Conservation (phyloP, 1,140 invertebrate species). For the Leguminivora glycinivorella region DNA sequence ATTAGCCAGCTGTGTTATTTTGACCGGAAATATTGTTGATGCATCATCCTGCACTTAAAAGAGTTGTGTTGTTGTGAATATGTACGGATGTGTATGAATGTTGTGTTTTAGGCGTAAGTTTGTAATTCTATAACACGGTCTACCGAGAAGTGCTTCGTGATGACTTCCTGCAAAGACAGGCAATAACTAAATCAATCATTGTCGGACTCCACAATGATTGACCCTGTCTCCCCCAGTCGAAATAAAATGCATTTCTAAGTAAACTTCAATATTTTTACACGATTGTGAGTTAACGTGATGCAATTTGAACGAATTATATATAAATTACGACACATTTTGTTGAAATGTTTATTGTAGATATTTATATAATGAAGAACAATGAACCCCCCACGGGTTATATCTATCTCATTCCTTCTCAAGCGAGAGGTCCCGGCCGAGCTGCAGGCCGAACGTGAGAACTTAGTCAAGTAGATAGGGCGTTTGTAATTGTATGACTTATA, state of each 20-base stretch:
- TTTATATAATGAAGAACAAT: background rate
- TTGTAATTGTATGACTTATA: background rate
- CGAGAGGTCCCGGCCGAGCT: background rate
- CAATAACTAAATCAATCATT: no score
- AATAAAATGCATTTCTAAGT: background rate
- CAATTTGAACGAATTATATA: background rate
- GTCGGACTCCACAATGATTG: no score
- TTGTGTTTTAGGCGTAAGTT: background rate
- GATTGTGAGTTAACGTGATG: background rate
- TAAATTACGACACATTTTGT: conserved; percentile 15
- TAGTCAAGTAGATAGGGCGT: conserved; percentile 1
- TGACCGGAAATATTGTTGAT: background rate
- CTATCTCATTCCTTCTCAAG: background rate
- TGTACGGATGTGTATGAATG: background rate
- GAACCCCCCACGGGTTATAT: background rate
- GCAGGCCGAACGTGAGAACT: background rate
- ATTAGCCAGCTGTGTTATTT: background rate
- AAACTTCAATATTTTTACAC: background rate
- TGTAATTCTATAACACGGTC: background rate
- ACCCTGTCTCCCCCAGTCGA: background rate
- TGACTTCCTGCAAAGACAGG: background rate
- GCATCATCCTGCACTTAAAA: background rate
- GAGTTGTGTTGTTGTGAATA: background rate
- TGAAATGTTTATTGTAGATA: conserved; percentile 14
- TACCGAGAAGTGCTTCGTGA: background rate